Base-by-base conservation (phyloP, 2,888 invertebrate species). In the Anticlea derivata region DNA sequence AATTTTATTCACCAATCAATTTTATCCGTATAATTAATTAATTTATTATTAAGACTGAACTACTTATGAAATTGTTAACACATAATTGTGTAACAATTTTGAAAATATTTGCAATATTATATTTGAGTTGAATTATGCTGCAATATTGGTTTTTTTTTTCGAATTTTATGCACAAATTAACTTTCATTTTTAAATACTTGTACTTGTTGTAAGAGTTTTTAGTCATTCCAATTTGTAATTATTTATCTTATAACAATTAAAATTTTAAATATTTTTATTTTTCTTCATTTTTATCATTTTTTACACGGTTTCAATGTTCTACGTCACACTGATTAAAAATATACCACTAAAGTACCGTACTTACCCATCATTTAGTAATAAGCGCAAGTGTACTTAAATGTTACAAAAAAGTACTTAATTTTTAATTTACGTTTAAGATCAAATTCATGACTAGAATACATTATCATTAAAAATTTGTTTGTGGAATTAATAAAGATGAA, bases 1-100 rank as follows among this genome's bases (percentile, higher is more conserved):
- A n/a, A n/a, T n/a, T n/a, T n/a, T 17, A 17, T 17, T 17, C 17
- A 17, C 17, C n/a, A 29, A 40, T 13, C 1, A 22, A 11, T 23
- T 31, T 30, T 31, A 12, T 11, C 24, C 2, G 34, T 61, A 68
- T 64, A 64, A n/a, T 65, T 61, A 65, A 68, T 68, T 77, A 74
- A 78, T 76, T 76, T 75, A 75, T 78, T 73, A 62, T 83, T 84
- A 84, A 86, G 85, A 86, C 86, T 86, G 86, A 86, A 77, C 69
- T 75, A 74, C 73, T 74, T 73, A 75, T 74, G 64, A 62, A 69
- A 70, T 60, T 66, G 60, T 65, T 58, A 61, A 61, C 10, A 60
- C 39, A 50, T 63, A 53, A 58, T 51, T n/a, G 45, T 61, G 60
- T 61, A 58, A 55, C 50, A 54, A 50, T 51, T 49, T 58, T 50